Evolutionary conservation across 2,113 vertebrate genomes (phyloP), one percentile per base, ranked within the genome.

Genomic region (Corythornis cristatus): DNA sequence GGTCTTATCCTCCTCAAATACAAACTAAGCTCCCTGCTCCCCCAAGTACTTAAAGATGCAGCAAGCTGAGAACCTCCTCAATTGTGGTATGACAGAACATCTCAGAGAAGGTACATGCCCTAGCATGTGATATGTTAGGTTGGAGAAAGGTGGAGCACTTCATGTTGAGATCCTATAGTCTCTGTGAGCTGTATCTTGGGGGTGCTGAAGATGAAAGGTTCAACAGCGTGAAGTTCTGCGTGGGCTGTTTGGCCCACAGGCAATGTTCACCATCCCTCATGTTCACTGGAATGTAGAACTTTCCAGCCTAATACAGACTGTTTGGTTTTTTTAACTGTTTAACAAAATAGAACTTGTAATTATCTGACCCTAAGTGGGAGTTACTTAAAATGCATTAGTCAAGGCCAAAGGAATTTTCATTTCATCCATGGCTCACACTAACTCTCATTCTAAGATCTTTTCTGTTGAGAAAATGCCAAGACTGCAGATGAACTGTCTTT

Each of bases 211-310:
- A 94, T 94, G 65, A 96, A 96, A 96, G 94, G 67, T 87, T 62
- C 75, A 85, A 48, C 48, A 93, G 75, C 71, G 93, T 95, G 87
- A 93, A 93, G 85, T 48, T 95, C 82, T 95, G 96, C 76, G 94
- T 96, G 93, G 96, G 96, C 72, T 95, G 93, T 94, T 94, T 94
- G 93, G 95, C 96, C 94, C 89, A 95, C 78, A 83, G 94, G 94
- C 94, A 85, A 91, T 57, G 18, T 73, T 96, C 74, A 65, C 94
- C 87, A 86, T 93, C 91, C 78, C 46, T 89, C 65, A 5, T 88
- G 85, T 45, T 89, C 82, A 31, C 40, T 88, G 94, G 95, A 96
- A 96, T 93, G 94, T 86, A 64, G 87, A 94, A 83, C 67, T 91
- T 93, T 78, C 48, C 91, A 96, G 75, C 68, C 61, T 64, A 33